Evolutionary conservation across 2,797 vertebrate species (phyloP), one percentile per base, ranked within the genome.

Genomic region (Anolis apletophallus): DNA sequence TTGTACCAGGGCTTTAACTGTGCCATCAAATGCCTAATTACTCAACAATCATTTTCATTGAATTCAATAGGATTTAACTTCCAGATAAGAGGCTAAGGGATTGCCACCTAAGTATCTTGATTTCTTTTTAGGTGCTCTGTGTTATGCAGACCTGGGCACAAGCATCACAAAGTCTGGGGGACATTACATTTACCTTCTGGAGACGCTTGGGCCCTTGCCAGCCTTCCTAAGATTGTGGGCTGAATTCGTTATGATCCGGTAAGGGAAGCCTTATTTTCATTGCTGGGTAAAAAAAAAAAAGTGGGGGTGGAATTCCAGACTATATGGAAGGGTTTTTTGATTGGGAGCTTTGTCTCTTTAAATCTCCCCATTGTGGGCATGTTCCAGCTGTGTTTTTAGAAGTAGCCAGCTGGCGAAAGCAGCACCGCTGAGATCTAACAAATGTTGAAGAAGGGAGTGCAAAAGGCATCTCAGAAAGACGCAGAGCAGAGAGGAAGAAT

Each of bases 211-310:
- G 7, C 96, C 96, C 0, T 29, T 96, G 67, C 95, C 95, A 1
- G 96, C 95, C 19, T 98, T 98, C 82, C 79, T 98, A 29, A 91
- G 96, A 26, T 95, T 98, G 75, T 97, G 97, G 97, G 90, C 79
- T 23, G 95, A 98, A 87, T 96, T 89, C 83, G 34, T 97, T 17
- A 97, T 97, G 81, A 95, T 97, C 93, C 96, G 96, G 97, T 97
- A 77, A 86, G 90, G 9, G 52, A 1, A 17, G 36, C 54, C 17
- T 74, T 67, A 71, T 6, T 67, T 83, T 67, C 14, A 29, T 36
- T 0, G 0, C 17, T 21, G 4, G 2, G 19, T 32, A 40, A 68
- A 80, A 72, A 7, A 9, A 6, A 9, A 8, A 17, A 11, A 40
- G 46, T 46, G 19, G 29, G 52, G 40, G 40, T 89, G 40, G 76